Evolutionary conservation across 64 coral and sea anemone genomes (phyloP).

Genomic region (Exaiptasia diaphana): DNA sequence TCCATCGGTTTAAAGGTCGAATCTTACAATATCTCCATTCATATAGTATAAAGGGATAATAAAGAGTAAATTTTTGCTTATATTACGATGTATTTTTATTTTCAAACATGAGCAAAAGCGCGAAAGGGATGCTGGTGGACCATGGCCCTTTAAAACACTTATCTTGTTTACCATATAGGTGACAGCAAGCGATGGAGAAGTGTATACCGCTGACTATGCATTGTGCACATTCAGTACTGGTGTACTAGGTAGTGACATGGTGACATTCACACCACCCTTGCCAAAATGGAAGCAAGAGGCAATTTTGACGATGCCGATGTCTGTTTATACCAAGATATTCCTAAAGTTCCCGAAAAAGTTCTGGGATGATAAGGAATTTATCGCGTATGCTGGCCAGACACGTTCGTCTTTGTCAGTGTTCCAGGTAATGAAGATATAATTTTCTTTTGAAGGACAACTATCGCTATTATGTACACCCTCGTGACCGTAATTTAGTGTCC

Average conservation of each 20-base stretch:
- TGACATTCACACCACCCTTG: conserved; percentile 10
- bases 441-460: too few relatives aligned
- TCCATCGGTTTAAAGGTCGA: too few relatives aligned
- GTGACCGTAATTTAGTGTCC: too few relatives aligned
- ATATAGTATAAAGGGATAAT: too few relatives aligned
- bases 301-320: conserved; percentile 35
- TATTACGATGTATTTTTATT: too few relatives aligned
- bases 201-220: background rate
- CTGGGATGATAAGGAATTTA: conserved; percentile 25
- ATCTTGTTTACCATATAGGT: too few relatives aligned
- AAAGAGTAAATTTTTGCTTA: too few relatives aligned
- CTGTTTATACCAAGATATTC: conserved; percentile 47
- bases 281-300: conserved; percentile 50
- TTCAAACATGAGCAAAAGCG: too few relatives aligned
- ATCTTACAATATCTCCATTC: too few relatives aligned
- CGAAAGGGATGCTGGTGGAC: too few relatives aligned
- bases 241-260: conserved; percentile 14
- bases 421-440: background rate
- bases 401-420: conserved; percentile 22
- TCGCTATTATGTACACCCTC: too few relatives aligned
- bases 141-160: too few relatives aligned
- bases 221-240: conserved; percentile 35
- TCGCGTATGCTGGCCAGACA: background rate
- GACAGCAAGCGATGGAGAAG: background rate
- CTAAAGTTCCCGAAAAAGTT: conserved; percentile 48